Base-by-base conservation (phyloP, 2,797 vertebrate genomes). In the Anolis apletophallus region DNA sequence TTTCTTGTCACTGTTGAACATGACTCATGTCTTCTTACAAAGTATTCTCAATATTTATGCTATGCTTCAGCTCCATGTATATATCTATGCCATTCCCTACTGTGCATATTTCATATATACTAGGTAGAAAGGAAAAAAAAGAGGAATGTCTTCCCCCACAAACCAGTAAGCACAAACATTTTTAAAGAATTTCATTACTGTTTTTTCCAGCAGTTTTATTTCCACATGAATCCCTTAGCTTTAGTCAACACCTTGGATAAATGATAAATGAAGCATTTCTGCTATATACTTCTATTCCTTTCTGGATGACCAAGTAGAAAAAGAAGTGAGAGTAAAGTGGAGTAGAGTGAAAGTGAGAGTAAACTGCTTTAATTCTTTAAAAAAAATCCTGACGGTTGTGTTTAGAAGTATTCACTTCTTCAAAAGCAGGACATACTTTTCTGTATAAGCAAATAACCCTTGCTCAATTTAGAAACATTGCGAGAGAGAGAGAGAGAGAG, bases 41-140 rank as follows among this genome's bases (percentile, higher is more conserved):
- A 10, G 6, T 19, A 52, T 0, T 72, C n/a, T 26, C 55, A 46
- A 1, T 71, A 54, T 72, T 78, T 83, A 77, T 16, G n/a, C 40
- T 87, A 57, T 83, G 55, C 67, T 77, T 72, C 1, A 83, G 68
- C 0, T 82, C 0, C 12, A 21, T n/a, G 0, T 50, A 36, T 85
- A 81, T 46, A 67, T 84, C 21, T 19, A 57, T 85, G 79, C 78
- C 32, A 50, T 84, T 91, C 40, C 74, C 40, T 57, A 69, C 23
- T 26, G 40, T 0, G 7, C 1, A 16, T 1, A 21, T 36, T 69
- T 32, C 46, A 74, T 3, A 57, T 5, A 21, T 75, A 17, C 16
- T 50, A 32, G 2, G 1, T 72, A 64, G 61, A 5, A 82, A 75
- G 71, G 0, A 69, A 21, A 91, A 21, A 91, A 72, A 3, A 26